Conservation (phyloP, 2,797 vertebrate species). For the Microtus californicus region DNA sequence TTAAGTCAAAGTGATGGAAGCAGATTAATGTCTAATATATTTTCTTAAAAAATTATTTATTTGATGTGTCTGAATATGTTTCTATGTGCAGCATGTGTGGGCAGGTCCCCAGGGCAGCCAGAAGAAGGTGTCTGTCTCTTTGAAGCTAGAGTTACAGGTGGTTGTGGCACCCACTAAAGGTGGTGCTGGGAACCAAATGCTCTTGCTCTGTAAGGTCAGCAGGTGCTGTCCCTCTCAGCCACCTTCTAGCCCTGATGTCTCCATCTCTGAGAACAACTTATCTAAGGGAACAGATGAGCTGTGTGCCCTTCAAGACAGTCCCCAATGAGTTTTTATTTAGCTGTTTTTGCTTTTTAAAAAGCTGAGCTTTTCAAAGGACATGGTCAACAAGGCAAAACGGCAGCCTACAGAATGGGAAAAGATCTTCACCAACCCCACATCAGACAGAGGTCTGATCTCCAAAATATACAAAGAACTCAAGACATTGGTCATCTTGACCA, state of each 20-base stretch:
- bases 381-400: no score
- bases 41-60: not conserved
- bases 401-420: no score
- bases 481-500: no score
- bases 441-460: no score
- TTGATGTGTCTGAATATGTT: not conserved
- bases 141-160: not conserved
- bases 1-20: not conserved
- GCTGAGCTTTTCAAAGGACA: not conserved
- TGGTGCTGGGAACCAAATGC: not conserved
- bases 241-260: not conserved
- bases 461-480: no score
- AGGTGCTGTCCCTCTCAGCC: not conserved
- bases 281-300: not conserved
- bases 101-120: not conserved
- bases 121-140: not conserved
- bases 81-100: not conserved
- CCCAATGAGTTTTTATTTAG: not conserved
- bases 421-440: no score
- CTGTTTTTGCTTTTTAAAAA: not conserved
- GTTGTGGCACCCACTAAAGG: not conserved
- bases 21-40: not conserved
- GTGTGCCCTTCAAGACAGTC: not conserved
- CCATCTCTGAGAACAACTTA: not conserved
- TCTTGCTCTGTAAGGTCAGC: not conserved